These are phyloP conservation scores for Sandelia bainsii DNA, from an alignment of 2,797 vertebrate species.

Conservation along the genomic window DNA sequence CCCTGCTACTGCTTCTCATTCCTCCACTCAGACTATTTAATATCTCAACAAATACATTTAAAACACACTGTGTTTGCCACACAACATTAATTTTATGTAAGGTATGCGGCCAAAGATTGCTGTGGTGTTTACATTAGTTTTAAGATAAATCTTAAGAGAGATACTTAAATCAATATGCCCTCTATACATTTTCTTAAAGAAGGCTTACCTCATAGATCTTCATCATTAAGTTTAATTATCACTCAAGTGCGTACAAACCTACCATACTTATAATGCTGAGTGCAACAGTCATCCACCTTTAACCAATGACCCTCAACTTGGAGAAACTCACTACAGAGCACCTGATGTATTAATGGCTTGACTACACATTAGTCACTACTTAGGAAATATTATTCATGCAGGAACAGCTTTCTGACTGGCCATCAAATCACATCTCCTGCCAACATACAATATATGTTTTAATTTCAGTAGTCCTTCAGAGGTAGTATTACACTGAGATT, in stretches of 20 bases:
- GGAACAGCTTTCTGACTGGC: background rate
- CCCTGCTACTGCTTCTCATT: background rate
- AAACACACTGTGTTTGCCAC: background rate
- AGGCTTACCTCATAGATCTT: background rate
- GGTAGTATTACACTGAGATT: conserved; percentile 12
- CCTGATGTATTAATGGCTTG: background rate
- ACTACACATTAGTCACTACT: background rate
- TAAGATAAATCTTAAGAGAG: background rate
- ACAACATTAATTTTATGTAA: too few species aligned
- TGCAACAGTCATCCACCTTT: background rate
- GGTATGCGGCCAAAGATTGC: background rate
- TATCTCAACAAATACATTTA: background rate
- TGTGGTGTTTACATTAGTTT: background rate
- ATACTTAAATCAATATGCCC: too few species aligned
- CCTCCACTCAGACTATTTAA: background rate
- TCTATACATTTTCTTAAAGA: background rate
- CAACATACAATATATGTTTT: conserved; percentile 36
- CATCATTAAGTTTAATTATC: background rate
- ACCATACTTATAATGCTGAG: background rate
- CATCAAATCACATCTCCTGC: conserved; percentile 34
- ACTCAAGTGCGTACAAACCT: background rate
- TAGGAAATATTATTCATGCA: conserved; percentile 5
- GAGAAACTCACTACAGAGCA: background rate
- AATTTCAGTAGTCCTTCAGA: conserved; percentile 34
- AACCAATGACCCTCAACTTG: background rate